Percentiles rank a stretch among this genome's conserved stretches.
phyloP scores from a whole-genome alignment of 1,140 invertebrate genomes.

The Diorhabda sublineata region DNA sequence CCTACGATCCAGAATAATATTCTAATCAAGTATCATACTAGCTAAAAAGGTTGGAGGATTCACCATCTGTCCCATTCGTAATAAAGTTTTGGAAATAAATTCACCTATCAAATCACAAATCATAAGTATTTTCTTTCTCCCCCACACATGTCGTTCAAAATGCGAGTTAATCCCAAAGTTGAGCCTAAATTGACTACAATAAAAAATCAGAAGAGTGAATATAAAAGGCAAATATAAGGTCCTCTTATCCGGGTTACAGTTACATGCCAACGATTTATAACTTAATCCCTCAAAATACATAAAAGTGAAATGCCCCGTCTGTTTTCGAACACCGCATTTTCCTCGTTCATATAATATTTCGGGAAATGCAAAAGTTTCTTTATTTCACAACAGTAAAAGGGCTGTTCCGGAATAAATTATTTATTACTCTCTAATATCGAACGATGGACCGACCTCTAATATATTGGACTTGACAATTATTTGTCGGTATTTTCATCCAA shows the following conservation, averaged over 20 bases:
- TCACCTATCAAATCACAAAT: background rate
- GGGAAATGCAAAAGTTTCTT: too few relatives aligned
- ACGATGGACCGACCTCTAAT: too few relatives aligned
- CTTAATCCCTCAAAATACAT: conserved; percentile 34
- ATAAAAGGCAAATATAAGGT: conserved; percentile 25
- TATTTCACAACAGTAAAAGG: too few relatives aligned
- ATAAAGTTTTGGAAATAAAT: too few relatives aligned
- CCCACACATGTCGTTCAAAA: background rate
- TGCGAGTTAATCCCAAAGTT: background rate
- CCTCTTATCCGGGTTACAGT: conserved; percentile 22
- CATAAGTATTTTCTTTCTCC: background rate
- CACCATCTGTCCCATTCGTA: too few relatives aligned
- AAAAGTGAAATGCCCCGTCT: conserved; percentile 31
- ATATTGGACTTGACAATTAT: too few relatives aligned
- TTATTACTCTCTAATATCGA: too few relatives aligned
- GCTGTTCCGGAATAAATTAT: too few relatives aligned
- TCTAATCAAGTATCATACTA: too few relatives aligned
- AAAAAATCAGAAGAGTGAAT: conserved; percentile 27
- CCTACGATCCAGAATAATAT: too few relatives aligned
- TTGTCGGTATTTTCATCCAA: too few relatives aligned
- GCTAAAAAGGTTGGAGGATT: too few relatives aligned
- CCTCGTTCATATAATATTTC: background rate
- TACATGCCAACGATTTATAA: conserved; percentile 31
- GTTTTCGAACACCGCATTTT: conserved; percentile 9
- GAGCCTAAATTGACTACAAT: conserved; percentile 24